Percentiles rank a stretch among this genome's conserved stretches.
Conservation (phyloP, 2,888 invertebrate genomes). For the Drosophila cracens region DNA sequence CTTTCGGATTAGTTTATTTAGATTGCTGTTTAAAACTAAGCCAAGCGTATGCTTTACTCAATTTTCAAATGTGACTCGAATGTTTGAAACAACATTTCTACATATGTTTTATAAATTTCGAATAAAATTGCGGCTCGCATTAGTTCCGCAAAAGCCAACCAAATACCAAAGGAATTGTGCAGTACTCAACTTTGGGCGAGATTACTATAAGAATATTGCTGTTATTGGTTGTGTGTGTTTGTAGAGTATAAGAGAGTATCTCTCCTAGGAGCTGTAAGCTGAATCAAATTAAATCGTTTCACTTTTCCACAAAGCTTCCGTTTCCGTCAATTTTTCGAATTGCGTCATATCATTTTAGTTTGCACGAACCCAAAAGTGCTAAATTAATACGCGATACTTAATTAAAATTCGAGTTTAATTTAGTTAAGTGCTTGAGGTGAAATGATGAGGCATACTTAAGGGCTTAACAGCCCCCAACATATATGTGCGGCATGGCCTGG, state of each 20-base stretch:
- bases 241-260: background rate
- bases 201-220: background rate
- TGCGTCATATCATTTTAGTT: background rate
- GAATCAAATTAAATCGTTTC: conserved; percentile 1
- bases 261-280: background rate
- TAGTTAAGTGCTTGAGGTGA: conserved; percentile 52
- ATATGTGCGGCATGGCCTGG: conserved; percentile 6
- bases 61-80: background rate
- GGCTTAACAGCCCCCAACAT: background rate
- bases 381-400: conserved; percentile 62
- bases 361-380: conserved; percentile 11
- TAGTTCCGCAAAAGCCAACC: background rate
- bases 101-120: background rate
- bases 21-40: background rate
- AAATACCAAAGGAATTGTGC: background rate
- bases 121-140: background rate
- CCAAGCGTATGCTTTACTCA: background rate
- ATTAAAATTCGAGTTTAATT: conserved; percentile 65
- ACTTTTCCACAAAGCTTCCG: background rate
- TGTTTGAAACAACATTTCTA: background rate
- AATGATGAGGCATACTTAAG: conserved; percentile 39
- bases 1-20: background rate
- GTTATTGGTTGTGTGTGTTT: background rate
- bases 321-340: background rate
- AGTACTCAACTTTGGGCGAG: background rate